A percentile compares a stretch with the other conserved stretches of the same genome.
Evolutionary conservation across 2,888 invertebrate genomes (phyloP).

Genomic region (Nephrotoma appendiculata): DNA sequence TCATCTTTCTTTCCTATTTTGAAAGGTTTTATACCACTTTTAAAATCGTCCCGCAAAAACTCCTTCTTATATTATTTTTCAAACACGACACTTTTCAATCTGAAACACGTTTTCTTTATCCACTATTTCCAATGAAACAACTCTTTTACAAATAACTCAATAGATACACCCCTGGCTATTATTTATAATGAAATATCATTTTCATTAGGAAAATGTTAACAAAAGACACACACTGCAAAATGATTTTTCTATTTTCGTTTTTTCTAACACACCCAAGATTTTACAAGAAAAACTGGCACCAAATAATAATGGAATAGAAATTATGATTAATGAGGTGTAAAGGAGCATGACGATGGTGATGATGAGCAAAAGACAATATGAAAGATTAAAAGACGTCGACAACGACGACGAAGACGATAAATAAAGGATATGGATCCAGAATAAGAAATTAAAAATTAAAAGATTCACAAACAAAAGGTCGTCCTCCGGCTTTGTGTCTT

Average conservation of each 20-base stretch:
- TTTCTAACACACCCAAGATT: background rate
- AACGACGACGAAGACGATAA: background rate
- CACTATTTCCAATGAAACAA: no score
- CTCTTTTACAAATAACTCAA: no score
- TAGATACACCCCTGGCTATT: no score
- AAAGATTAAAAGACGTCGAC: background rate
- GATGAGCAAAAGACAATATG: background rate
- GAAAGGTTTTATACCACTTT: no score
- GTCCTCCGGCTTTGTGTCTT: background rate
- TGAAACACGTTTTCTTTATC: no score
- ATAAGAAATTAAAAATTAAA: background rate
- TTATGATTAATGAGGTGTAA: background rate
- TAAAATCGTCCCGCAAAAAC: no score
- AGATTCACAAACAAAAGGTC: background rate
- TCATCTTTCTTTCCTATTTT: no score
- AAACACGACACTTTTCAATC: no score
- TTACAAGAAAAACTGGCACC: background rate
- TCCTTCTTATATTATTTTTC: no score
- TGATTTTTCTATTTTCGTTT: background rate
- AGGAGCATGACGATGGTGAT: background rate
- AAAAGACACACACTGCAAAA: background rate
- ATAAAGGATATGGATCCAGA: no score
- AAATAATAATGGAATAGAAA: background rate
- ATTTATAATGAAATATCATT: background rate
- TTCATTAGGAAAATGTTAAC: background rate